phyloP scores from a whole-genome alignment of 2,888 invertebrate genomes.

The Drosophila prostipennis region DNA sequence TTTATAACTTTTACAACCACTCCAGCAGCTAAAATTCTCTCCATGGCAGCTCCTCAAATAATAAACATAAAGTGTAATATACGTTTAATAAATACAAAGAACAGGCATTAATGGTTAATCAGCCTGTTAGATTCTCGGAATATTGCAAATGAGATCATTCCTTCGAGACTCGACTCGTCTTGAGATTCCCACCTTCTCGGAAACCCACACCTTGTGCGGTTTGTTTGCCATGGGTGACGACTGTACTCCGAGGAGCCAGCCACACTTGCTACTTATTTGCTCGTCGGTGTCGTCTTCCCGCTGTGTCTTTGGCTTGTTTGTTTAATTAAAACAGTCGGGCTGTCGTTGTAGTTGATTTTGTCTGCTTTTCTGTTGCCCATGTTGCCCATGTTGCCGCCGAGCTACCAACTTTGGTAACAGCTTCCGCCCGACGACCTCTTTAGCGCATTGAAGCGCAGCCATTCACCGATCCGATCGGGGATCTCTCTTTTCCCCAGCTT shows the following conservation, averaged over 20 bases:
- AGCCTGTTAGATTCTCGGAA: conserved; percentile 2
- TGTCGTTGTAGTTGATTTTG: conserved; percentile 39
- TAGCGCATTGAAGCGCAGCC: conserved; percentile 74
- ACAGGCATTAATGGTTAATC: background rate
- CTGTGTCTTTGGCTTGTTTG: conserved; percentile 56
- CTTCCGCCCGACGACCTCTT: conserved; percentile 71
- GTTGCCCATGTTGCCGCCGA: conserved; percentile 16
- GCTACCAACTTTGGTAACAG: conserved; percentile 76
- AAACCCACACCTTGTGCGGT: conserved; percentile 26
- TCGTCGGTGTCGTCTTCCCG: conserved; percentile 28
- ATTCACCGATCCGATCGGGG: conserved; percentile 63
- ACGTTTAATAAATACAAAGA: no score
- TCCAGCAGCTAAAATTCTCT: background rate
- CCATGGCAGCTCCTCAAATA: no score
- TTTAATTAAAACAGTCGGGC: conserved; percentile 73
- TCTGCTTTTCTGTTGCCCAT: conserved; percentile 10
- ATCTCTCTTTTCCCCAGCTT: conserved; percentile 20
- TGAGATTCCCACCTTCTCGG: conserved; percentile 28
- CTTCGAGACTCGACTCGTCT: background rate
- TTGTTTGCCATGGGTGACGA: conserved; percentile 45
- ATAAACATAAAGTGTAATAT: no score
- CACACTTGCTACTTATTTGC: conserved; percentile 65
- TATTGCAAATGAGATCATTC: conserved; percentile 10
- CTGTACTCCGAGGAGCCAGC: conserved; percentile 58
- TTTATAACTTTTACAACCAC: conserved; percentile 8